Evolutionary conservation across 2,888 invertebrate species (phyloP), one percentile per base, ranked within the genome.

Genomic region (Standfussiana lucernea): DNA sequence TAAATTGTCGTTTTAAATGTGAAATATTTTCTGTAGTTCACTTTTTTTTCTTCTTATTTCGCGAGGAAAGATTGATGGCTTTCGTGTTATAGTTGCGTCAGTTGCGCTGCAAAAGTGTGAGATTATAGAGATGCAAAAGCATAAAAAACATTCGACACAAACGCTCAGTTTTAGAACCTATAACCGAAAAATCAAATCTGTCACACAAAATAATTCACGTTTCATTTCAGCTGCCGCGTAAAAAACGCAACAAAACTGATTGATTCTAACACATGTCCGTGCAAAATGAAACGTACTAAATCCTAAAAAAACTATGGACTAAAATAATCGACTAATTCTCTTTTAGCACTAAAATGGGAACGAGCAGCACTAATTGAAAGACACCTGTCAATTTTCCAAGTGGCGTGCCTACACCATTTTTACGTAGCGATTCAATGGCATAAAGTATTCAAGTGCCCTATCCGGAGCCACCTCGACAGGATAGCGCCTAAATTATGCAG

Each of bases 401-500:
- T 80, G 77, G 85, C 85, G 87, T 88, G n/a, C n/a, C n/a, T 50
- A 88, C 89, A 89, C 92, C 92, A 92, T 93, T 95, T 94, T 94
- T 93, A 90, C 89, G 87, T 85, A 87, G 86, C 89, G 86, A 89
- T 92, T 91, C 89, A 86, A 90, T 89, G 89, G 86, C 88, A 95
- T 96, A 94, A 96, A 96, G 93, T 92, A 96, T 96, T 95, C 94
- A 96, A 91, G 90, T 88, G 91, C 88, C 91, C 93, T 89, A 93
- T 93, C 91, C 91, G 89, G 89, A 92, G 92, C 88, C 83, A 92
- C 93, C 91, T 87, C 93, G 92, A 93, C 95, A 93, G 95, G 92
- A 94, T 93, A 90, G 90, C 91, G 86, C 85, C 90, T 96, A 93
- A 96, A 96, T 95, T 95, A 96, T 96, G 95, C 96, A 96, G 91